Evolutionary conservation across 2,888 invertebrate genomes (phyloP).

Genomic region (Leptopilina drosophilae): DNA sequence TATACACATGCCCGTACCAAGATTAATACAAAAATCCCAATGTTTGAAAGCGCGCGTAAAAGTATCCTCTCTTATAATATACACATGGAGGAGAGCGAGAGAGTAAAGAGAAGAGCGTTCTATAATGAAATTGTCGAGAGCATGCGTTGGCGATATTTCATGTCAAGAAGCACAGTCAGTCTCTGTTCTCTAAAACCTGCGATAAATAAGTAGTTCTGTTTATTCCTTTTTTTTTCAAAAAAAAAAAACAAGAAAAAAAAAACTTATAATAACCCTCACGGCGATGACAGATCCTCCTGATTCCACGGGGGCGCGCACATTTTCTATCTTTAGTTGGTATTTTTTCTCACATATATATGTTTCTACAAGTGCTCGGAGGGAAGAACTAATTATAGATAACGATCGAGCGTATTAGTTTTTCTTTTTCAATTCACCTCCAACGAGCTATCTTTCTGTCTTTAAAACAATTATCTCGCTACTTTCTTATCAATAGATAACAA

Average conservation of each 20-base stretch:
- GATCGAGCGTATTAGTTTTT: constrained; percentile 1
- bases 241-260: too few relatives aligned
- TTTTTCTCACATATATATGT: constrained; percentile 33
- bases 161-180: constrained; percentile 53
- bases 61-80: constrained; percentile 41
- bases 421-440: not conserved
- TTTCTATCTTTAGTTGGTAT: constrained; percentile 44
- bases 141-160: constrained; percentile 66
- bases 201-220: constrained; percentile 58
- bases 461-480: too few relatives aligned
- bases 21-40: constrained; percentile 51
- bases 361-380: constrained; percentile 24
- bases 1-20: not conserved
- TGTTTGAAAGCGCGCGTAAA: constrained; percentile 50
- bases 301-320: constrained; percentile 38
- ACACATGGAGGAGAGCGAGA: too few relatives aligned
- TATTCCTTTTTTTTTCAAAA: not conserved
- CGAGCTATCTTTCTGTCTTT: not conserved
- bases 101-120: constrained; percentile 39
- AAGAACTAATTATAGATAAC: constrained; percentile 11
- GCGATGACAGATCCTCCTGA: constrained; percentile 29
- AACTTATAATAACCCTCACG: constrained; percentile 39
- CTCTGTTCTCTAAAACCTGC: constrained; percentile 62
- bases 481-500: too few relatives aligned
- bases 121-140: constrained; percentile 66